A percentile compares a stretch with the other conserved stretches of the same genome.
Conservation (phyloP, 2,888 invertebrate species). For the Cryptophagus acutangulus region DNA sequence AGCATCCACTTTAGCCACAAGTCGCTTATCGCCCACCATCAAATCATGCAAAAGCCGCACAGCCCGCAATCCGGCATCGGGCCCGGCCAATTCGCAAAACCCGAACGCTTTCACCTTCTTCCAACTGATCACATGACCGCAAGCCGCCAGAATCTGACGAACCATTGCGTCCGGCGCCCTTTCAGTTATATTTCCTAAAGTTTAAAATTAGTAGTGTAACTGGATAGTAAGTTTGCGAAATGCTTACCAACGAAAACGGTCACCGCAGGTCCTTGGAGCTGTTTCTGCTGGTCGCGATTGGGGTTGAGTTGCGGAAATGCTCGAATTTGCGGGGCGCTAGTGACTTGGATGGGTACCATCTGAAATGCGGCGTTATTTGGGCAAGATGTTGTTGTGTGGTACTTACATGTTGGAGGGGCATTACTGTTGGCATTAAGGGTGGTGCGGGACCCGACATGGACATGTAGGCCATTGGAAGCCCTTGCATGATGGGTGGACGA, state of each 20-base stretch:
- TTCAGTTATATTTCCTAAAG: slow-evolving; percentile 78
- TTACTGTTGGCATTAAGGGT: slow-evolving; percentile 64
- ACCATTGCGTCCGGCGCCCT: slow-evolving; percentile 94
- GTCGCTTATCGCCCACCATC: slow-evolving; percentile 85
- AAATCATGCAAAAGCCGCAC: slow-evolving; percentile 89
- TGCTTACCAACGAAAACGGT: slow-evolving; percentile 89
- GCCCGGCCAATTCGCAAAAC: slow-evolving; percentile 94
- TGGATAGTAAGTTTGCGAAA: slow-evolving; percentile 1
- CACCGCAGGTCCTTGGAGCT: slow-evolving; percentile 75
- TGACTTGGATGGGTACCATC: slow-evolving; percentile 54
- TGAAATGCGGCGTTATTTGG: slow-evolving; percentile 28
- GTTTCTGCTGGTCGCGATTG: slow-evolving; percentile 43
- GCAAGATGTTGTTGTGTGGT: too few relatives aligned
- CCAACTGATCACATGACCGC: slow-evolving; percentile 94
- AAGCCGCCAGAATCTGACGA: slow-evolving; percentile 83
- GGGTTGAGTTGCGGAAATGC: slow-evolving; percentile 45
- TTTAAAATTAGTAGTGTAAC: slow-evolving; percentile 1
- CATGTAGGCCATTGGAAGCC: slow-evolving; percentile 60
- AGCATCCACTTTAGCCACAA: slow-evolving; percentile 95
- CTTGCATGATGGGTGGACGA: slow-evolving; percentile 72
- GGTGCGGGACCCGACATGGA: slow-evolving; percentile 63
- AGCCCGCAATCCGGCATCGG: slow-evolving; percentile 92
- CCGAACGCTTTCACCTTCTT: slow-evolving; percentile 97
- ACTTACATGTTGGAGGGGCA: slow-evolving; percentile 73
- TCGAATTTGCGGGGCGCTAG: slow-evolving; percentile 46